Base-by-base conservation (phyloP, 2,113 vertebrate genomes). In the Beaufortia kweichowensis region DNA sequence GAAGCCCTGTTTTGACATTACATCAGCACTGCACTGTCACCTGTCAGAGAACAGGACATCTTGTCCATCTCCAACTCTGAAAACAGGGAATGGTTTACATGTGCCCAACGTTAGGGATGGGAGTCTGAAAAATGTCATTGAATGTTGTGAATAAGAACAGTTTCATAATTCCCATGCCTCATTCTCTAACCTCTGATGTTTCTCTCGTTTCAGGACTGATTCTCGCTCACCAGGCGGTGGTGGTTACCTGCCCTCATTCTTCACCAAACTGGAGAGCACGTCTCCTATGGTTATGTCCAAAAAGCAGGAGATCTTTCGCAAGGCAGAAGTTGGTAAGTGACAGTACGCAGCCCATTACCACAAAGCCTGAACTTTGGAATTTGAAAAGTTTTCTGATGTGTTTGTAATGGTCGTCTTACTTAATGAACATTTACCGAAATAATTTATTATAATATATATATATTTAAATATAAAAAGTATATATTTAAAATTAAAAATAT, bases 251-350 rank as follows among this genome's bases (percentile, higher is more conserved):
- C 97, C 96, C 64, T 92, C 97, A 0, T 99, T 99, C 88, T 99
- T 99, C 89, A 98, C 97, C 86, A 99, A 98, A 85, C 93, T 98
- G 80, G 96, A 99, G 90, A 99, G 89, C 87, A 99, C 96, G 33
- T 98, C 96, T 14, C 95, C 95, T 43, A 98, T 98, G 96, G 97
- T 99, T 78, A 94, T 95, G 88, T 97, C 94, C 86, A 99, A 98
- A 92, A 99, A 99, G 90, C 96, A 99, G 91, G 97, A 99, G 91
- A 98, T 99, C 91, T 96, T 98, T 90, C 97, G 97, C 90, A 99
- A 98, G 92, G 94, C 95, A 91, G 97, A 99, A 85, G 94, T 98
- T 90, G 95, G 97, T 98, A 96, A 94, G 96, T 94, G 91, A 89
- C n/a, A 29, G 17, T 12, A 21, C 46, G 29, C 19, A 23, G 15